phyloP scores from a whole-genome alignment of 1,140 invertebrate species.

The Neuroterus valhalla region DNA sequence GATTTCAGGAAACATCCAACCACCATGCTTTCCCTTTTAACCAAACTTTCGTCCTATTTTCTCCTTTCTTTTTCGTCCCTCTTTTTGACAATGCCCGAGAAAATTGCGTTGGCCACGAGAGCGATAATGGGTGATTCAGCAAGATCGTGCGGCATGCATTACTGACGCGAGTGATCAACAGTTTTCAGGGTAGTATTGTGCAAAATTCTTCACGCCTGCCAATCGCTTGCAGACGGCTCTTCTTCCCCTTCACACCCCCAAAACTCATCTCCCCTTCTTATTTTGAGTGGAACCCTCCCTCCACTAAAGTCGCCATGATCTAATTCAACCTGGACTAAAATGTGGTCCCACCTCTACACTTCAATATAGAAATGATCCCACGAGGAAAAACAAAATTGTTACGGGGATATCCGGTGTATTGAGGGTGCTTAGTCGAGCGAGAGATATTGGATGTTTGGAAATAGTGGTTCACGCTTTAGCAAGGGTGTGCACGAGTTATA shows the following conservation, averaged over 20 bases:
- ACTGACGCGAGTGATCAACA: slow-evolving; percentile 64
- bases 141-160: slow-evolving; percentile 58
- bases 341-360: slow-evolving; percentile 44
- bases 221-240: slow-evolving; percentile 57
- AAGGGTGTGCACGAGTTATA: slow-evolving; percentile 47
- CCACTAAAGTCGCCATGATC: slow-evolving; percentile 33
- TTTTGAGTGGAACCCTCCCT: not conserved
- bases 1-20: slow-evolving; percentile 13
- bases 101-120: slow-evolving; percentile 55
- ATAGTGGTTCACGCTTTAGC: slow-evolving; percentile 47
- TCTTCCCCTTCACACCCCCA: slow-evolving; percentile 47
- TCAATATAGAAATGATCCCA: slow-evolving; percentile 48
- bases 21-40: not conserved
- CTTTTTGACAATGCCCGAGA: slow-evolving; percentile 49
- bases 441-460: slow-evolving; percentile 64
- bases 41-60: not conserved
- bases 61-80: not conserved
- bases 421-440: slow-evolving; percentile 57
- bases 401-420: slow-evolving; percentile 60
- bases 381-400: slow-evolving; percentile 55
- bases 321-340: slow-evolving; percentile 43
- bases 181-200: slow-evolving; percentile 67
- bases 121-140: slow-evolving; percentile 58
- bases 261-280: slow-evolving; percentile 18
- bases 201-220: slow-evolving; percentile 69